These are phyloP conservation scores for Peromyscus polionotus DNA, from an alignment of 2,113 vertebrate species.

Conservation along the genomic window DNA sequence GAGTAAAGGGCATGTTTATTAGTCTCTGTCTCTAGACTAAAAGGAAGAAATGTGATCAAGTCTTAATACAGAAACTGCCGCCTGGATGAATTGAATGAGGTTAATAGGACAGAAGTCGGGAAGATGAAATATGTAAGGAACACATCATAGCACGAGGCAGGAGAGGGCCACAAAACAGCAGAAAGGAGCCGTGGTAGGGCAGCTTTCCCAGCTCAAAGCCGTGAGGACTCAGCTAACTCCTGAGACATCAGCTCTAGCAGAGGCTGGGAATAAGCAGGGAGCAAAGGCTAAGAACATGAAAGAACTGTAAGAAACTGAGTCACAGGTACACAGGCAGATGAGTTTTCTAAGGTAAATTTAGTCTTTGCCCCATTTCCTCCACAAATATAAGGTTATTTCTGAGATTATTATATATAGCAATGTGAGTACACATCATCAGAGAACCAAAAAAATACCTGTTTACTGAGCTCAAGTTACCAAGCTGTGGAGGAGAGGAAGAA, in stretches of 20 bases:
- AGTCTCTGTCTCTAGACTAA: not conserved
- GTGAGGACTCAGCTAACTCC: not conserved
- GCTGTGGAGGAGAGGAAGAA: not conserved
- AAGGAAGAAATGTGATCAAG: slow-evolving; percentile 17
- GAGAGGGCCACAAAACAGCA: not conserved
- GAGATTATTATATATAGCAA: not conserved
- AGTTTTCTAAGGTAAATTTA: not conserved
- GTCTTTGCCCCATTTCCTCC: not conserved
- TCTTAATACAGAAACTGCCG: slow-evolving; percentile 4
- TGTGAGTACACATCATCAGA: not conserved
- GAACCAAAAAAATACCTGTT: not conserved
- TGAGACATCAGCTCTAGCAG: not conserved
- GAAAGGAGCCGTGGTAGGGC: not conserved
- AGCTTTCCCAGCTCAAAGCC: rapidly evolving
- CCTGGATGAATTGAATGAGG: not conserved
- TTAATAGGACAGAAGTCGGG: not conserved
- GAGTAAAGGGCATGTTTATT: slow-evolving; percentile 49
- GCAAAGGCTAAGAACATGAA: not conserved
- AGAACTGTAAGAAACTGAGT: not conserved
- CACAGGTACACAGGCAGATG: not conserved
- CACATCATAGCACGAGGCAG: not conserved
- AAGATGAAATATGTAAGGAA: not conserved
- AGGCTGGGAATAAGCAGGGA: too few relatives aligned
- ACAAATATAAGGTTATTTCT: not conserved
- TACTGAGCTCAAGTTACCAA: not conserved